A percentile compares a stretch with the other conserved stretches of the same genome.
These are phyloP conservation scores for Melikaiella ostensackeni DNA, from an alignment of 2,888 invertebrate genomes.

Conservation along the genomic window DNA sequence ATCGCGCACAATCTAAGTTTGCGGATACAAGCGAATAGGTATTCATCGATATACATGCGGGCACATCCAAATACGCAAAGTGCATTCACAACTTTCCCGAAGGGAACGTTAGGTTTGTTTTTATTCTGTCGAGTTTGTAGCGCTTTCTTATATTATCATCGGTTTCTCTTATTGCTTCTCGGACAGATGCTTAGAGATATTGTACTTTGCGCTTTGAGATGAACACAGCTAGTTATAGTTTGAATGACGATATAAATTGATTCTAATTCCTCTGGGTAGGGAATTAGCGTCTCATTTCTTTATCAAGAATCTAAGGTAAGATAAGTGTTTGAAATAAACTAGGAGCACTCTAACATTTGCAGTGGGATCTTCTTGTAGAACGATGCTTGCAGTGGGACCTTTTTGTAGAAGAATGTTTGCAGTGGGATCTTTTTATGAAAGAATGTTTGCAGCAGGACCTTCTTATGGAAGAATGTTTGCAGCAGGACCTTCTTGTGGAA, in stretches of 20 bases:
- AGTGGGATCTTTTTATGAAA: no score
- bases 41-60: constrained; percentile 19
- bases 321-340: background rate
- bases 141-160: constrained; percentile 28
- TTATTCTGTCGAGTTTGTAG: background rate
- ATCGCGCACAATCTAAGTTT: constrained; percentile 45
- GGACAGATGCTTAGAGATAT: background rate
- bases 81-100: constrained; percentile 38
- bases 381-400: constrained; percentile 21
- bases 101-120: constrained; percentile 31
- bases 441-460: no score
- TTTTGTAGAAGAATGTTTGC: background rate
- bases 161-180: constrained; percentile 13
- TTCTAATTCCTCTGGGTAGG: background rate
- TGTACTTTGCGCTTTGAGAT: no score
- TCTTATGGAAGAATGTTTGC: no score
- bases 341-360: background rate
- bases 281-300: background rate
- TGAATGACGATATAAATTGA: background rate
- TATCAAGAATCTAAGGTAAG: background rate
- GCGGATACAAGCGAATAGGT: constrained; percentile 19
- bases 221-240: background rate
- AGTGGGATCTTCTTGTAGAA: no score
- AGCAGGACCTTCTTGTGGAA: no score
- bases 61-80: constrained; percentile 34